Conservation (phyloP, 2,797 vertebrate genomes). For the Thripadectes ignobilis region DNA sequence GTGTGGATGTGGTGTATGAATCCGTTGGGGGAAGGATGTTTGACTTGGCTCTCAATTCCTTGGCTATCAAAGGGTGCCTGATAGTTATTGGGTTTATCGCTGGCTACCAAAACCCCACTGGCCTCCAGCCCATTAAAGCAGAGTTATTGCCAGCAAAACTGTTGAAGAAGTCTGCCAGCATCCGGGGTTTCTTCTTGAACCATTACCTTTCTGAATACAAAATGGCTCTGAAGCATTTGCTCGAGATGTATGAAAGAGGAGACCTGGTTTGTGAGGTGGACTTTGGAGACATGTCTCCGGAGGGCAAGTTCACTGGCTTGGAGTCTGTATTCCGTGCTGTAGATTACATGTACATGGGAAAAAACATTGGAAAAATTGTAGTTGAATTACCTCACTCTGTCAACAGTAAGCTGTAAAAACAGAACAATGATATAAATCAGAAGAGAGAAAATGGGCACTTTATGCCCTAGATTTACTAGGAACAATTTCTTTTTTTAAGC, state of each 20-base stretch:
- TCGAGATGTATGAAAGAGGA: conserved; percentile 81
- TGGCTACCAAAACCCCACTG: conserved; percentile 86
- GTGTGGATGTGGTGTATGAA: conserved; percentile 90
- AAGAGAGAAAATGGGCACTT: conserved; percentile 66
- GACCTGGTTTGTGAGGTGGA: conserved; percentile 89
- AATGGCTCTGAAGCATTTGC: conserved; percentile 82
- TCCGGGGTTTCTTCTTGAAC: conserved; percentile 89
- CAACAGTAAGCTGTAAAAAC: conserved; percentile 88
- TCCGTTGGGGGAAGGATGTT: conserved; percentile 86
- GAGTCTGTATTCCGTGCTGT: conserved; percentile 90
- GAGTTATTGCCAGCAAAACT: conserved; percentile 84
- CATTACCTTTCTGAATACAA: conserved; percentile 84
- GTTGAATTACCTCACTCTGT: conserved; percentile 85
- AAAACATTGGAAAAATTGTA: conserved; percentile 93
- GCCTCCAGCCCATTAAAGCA: conserved; percentile 79
- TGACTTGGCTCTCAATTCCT: conserved; percentile 82
- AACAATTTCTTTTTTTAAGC: conserved; percentile 62
- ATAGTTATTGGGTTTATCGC: conserved; percentile 91
- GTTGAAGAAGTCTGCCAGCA: conserved; percentile 88
- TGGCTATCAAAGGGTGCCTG: conserved; percentile 85
- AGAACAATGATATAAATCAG: conserved; percentile 78
- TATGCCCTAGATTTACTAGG: conserved; percentile 63
- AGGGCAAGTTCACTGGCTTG: conserved; percentile 86
- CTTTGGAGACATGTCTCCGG: conserved; percentile 78
- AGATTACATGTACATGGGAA: conserved; percentile 91